Conservation (phyloP, 2,113 vertebrate species). For the Engraulis encrasicolus region DNA sequence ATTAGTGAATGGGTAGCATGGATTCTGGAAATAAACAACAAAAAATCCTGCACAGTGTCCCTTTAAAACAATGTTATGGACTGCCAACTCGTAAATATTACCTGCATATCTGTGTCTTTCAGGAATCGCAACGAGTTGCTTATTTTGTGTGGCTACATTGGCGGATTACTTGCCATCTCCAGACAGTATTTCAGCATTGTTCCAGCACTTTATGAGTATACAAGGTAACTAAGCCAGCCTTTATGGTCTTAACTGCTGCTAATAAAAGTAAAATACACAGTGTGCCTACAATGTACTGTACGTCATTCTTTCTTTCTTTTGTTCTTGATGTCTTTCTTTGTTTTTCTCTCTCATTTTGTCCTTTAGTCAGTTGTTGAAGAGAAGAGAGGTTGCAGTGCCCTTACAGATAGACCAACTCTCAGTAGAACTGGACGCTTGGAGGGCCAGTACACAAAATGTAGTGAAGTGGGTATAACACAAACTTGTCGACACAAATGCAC, state of each 20-base stretch:
- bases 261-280: background rate
- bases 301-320: background rate
- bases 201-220: slow-evolving; percentile 95
- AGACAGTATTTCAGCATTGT: slow-evolving; percentile 91
- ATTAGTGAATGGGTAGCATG: too few relatives aligned
- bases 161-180: slow-evolving; percentile 89
- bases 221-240: slow-evolving; percentile 77
- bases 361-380: slow-evolving; percentile 92
- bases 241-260: background rate
- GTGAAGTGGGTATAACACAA: slow-evolving; percentile 79
- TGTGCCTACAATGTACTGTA: background rate
- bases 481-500: too few relatives aligned
- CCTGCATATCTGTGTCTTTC: too few relatives aligned
- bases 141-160: slow-evolving; percentile 90
- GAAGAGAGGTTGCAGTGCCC: slow-evolving; percentile 88
- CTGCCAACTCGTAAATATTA: too few relatives aligned
- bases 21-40: too few relatives aligned
- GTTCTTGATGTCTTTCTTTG: background rate
- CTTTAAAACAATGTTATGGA: too few relatives aligned
- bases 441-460: slow-evolving; percentile 76
- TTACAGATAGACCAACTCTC: slow-evolving; percentile 90
- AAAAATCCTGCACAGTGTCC: too few relatives aligned
- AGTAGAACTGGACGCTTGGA: slow-evolving; percentile 90
- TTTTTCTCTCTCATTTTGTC: background rate
- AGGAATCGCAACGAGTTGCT: slow-evolving; percentile 92